Percentiles rank a stretch among this genome's conserved stretches.
phyloP scores from a whole-genome alignment of 2,888 invertebrate species.

The Tiliacea aurago region DNA sequence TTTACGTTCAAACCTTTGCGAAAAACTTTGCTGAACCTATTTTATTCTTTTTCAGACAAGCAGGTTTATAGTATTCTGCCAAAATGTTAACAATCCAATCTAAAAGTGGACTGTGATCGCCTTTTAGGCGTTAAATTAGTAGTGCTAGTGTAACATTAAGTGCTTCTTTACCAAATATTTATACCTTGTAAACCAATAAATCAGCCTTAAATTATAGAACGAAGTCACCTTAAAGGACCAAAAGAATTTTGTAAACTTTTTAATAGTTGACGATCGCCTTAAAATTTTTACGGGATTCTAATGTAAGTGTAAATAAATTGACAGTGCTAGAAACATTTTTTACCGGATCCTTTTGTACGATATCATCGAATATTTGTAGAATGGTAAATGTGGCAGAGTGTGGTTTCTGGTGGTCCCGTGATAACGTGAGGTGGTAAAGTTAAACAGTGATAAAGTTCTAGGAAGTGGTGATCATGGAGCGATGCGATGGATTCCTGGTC shows the following conservation, averaged over 20 bases:
- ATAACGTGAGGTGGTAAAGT: constrained; percentile 71
- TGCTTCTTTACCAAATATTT: constrained; percentile 85
- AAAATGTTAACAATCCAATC: constrained; percentile 63
- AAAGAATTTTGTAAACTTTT: constrained; percentile 83
- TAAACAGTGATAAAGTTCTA: constrained; percentile 52
- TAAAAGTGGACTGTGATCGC: constrained; percentile 84
- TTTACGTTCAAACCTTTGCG: constrained; percentile 51
- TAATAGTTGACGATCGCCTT: constrained; percentile 82
- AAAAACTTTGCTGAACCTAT: constrained; percentile 38
- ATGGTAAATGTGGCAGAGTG: constrained; percentile 49
- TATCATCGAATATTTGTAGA: constrained; percentile 55
- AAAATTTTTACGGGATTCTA: constrained; percentile 80
- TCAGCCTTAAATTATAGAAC: constrained; percentile 83
- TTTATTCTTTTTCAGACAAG: constrained; percentile 63
- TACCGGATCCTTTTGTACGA: constrained; percentile 57
- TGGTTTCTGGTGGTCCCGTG: constrained; percentile 69
- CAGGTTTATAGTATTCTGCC: constrained; percentile 63
- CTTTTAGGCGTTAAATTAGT: constrained; percentile 82
- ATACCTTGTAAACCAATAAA: constrained; percentile 78
- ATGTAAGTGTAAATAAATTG: constrained; percentile 68
- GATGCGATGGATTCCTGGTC: constrained; percentile 94
- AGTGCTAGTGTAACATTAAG: constrained; percentile 74
- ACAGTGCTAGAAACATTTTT: constrained; percentile 61
- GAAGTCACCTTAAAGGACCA: constrained; percentile 88
- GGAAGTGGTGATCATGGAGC: constrained; percentile 91